Evolutionary conservation across 2,888 invertebrate genomes (phyloP).

Genomic region (Eilema griseolum): DNA sequence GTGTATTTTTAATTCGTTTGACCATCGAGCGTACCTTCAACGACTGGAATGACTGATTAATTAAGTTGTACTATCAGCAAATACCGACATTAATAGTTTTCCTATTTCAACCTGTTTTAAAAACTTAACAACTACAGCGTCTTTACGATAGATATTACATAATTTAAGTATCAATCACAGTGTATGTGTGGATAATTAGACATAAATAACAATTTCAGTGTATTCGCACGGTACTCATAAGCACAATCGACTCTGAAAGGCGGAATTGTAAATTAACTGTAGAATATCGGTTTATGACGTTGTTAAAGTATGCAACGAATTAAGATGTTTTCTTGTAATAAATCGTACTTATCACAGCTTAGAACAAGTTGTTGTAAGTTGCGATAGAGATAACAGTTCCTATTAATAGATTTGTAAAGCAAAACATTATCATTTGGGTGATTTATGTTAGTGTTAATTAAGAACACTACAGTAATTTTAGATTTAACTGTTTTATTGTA

Average conservation of each 20-base stretch:
- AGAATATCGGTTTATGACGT: neutral
- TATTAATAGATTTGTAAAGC: too few species aligned
- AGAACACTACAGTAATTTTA: too few species aligned
- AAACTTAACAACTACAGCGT: slow-evolving; percentile 15
- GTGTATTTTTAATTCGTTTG: slow-evolving; percentile 57
- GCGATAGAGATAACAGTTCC: too few species aligned
- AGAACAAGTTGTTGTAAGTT: too few species aligned
- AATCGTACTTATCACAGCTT: too few species aligned
- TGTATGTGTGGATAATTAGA: neutral
- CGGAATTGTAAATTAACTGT: neutral
- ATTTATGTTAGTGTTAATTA: neutral
- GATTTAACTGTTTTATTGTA: too few species aligned
- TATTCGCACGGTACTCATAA: neutral
- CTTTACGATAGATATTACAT: slow-evolving; percentile 24
- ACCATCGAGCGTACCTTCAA: slow-evolving; percentile 41
- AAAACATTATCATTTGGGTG: neutral
- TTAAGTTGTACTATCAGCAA: slow-evolving; percentile 44
- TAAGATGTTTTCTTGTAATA: neutral
- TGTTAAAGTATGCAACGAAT: neutral
- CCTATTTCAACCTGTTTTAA: slow-evolving; percentile 31
- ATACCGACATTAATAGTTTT: slow-evolving; percentile 30
- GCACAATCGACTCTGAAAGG: neutral
- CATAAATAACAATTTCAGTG: neutral
- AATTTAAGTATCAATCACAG: neutral
- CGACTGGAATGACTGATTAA: slow-evolving; percentile 53